Conservation (phyloP, 2,888 invertebrate genomes). For the Orchestes rusci region DNA sequence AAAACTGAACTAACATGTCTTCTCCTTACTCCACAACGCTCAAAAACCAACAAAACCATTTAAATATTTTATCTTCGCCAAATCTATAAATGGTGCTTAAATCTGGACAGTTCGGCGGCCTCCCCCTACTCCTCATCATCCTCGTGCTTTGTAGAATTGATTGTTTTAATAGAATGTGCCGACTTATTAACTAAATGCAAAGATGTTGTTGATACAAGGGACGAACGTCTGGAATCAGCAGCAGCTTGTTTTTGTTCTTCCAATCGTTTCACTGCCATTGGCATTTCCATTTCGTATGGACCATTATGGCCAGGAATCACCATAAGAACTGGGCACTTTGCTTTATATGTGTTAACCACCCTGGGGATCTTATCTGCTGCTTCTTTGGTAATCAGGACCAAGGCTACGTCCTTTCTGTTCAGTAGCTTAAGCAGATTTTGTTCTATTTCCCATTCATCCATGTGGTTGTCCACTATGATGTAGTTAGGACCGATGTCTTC, state of each 20-base stretch:
- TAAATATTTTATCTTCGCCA: too few species aligned
- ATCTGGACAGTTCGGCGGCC: too few species aligned
- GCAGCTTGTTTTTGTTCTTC: slow-evolving; percentile 12
- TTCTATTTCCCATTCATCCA: slow-evolving; percentile 20
- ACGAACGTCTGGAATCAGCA: slow-evolving; percentile 1
- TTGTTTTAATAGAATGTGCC: too few species aligned
- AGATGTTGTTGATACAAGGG: slow-evolving; percentile 5
- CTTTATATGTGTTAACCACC: slow-evolving; percentile 19
- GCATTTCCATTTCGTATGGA: slow-evolving; percentile 19
- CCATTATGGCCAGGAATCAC: slow-evolving; percentile 28
- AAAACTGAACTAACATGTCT: too few species aligned
- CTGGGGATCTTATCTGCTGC: slow-evolving; percentile 25
- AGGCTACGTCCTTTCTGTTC: slow-evolving; percentile 25
- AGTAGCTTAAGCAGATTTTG: slow-evolving; percentile 18
- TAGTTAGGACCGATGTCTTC: slow-evolving; percentile 25
- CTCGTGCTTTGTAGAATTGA: too few species aligned
- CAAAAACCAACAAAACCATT: too few species aligned
- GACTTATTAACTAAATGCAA: too few species aligned
- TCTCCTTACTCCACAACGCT: too few species aligned
- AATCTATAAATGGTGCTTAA: too few species aligned
- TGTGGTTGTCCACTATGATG: slow-evolving; percentile 23
- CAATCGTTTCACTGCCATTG: slow-evolving; percentile 12
- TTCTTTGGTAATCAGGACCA: slow-evolving; percentile 28
- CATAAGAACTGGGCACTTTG: slow-evolving; percentile 25
- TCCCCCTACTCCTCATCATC: too few species aligned